Conservation (phyloP, 2,888 invertebrate genomes). For the Meteorus colon region DNA sequence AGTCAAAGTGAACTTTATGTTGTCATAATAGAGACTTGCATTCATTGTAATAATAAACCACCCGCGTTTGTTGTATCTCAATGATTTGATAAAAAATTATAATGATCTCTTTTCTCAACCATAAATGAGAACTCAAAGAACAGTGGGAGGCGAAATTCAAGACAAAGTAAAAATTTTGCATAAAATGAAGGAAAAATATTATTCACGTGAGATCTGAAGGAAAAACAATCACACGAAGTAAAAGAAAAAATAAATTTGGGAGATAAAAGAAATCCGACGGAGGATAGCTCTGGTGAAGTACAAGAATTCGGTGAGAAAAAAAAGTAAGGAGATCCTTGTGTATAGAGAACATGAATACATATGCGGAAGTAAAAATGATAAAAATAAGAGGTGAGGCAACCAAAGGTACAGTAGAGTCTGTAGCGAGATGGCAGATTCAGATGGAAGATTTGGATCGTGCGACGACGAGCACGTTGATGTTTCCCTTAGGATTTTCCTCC, state of each 20-base stretch:
- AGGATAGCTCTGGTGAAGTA: neutral
- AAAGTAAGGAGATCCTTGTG: neutral
- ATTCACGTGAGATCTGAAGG: neutral
- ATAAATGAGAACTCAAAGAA: too few species aligned
- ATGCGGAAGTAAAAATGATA: slow-evolving; percentile 24
- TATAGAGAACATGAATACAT: slow-evolving; percentile 6
- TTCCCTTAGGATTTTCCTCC: slow-evolving; percentile 43
- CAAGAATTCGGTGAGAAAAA: neutral
- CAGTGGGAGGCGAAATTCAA: too few species aligned
- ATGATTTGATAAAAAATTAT: too few species aligned
- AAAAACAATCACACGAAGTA: neutral
- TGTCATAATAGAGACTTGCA: too few species aligned
- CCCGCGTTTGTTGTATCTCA: too few species aligned
- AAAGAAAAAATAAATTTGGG: neutral
- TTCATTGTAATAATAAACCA: too few species aligned
- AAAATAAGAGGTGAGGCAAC: slow-evolving; percentile 14
- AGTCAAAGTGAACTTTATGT: too few species aligned
- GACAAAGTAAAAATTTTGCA: too few species aligned
- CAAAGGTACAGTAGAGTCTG: slow-evolving; percentile 25
- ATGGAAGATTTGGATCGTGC: slow-evolving; percentile 1
- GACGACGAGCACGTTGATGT: slow-evolving; percentile 26
- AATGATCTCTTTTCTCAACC: too few species aligned
- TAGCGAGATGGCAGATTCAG: neutral
- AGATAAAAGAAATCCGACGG: neutral
- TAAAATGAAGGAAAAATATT: too few species aligned